Base-by-base conservation (phyloP, 2,888 invertebrate genomes). In the Heteromurus nitidus region DNA sequence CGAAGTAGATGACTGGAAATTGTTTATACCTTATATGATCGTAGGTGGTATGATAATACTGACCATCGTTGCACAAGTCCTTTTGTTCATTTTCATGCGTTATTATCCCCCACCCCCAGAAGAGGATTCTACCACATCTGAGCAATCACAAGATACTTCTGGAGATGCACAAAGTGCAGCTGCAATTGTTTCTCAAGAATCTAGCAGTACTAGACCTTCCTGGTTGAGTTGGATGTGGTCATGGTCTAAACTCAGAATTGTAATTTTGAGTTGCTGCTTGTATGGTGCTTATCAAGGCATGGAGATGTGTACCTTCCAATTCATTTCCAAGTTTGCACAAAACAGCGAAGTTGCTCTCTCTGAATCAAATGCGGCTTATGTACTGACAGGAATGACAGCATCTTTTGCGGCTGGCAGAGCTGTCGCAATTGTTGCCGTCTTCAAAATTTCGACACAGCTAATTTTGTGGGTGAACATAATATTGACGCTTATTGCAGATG, bases 301-400 rank as follows among this genome's bases (percentile, higher is more conserved):
- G 84, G 86, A 83, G 72, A 80, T 75, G 77, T 77, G 75, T 26
- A 85, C 80, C 0, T 74, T 86, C 26, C 85, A 86, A 76, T 86
- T 86, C 55, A 68, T 85, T n/a, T 79, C 86, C 3, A 85, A 85
- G 13, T 85, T 86, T 69, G 82, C 70, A 2, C 84, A 86, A 68
- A 74, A 80, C 30, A 77, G 82, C 50, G 82, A 84, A 26, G 24
- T 86, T 1, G 18, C 65, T 3, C 64, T 86, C 0, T 76, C 84
- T 0, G 83, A 84, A 53, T 82, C 70, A 1, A 53, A 83, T 0
- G 50, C 84, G 3, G 82, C 85, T 3, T 74, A 72, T 13, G 68
- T 84, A 20, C 50, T 86, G 7, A 81, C 85, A 1, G 85, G 83
- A 18, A 67, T 84, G 55, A 85, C 83, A 3, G 83, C 67, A 0